Evolutionary conservation across 2,888 invertebrate species (phyloP).

Genomic region (Aporophyla lueneburgensis): DNA sequence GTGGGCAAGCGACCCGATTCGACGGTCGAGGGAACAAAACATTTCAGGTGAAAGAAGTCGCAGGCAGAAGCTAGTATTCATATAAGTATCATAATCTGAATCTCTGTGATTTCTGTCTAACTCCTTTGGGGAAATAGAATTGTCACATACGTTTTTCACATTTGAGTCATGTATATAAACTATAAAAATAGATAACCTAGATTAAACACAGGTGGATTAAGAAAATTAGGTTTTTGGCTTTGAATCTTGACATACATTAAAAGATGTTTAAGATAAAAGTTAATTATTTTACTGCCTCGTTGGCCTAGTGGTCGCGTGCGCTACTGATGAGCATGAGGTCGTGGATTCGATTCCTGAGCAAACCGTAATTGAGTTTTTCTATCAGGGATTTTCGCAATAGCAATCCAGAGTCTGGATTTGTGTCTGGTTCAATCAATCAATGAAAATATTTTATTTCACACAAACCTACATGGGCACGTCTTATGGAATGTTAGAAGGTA

Average conservation of each 20-base stretch:
- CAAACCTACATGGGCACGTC: too few relatives aligned
- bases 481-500: too few relatives aligned
- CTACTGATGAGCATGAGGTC: background rate
- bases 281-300: background rate
- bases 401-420: background rate
- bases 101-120: background rate
- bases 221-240: background rate
- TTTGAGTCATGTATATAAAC: background rate
- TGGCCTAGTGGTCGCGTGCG: background rate
- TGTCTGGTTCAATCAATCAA: too few relatives aligned
- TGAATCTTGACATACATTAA: constrained; percentile 7
- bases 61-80: background rate
- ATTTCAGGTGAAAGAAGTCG: too few relatives aligned
- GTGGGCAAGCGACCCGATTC: too few relatives aligned
- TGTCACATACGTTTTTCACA: too few relatives aligned
- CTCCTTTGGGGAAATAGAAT: too few relatives aligned
- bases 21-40: too few relatives aligned
- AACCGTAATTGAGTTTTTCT: background rate
- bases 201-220: constrained; percentile 2
- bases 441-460: too few relatives aligned
- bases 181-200: background rate
- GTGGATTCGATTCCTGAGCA: background rate
- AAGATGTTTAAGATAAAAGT: background rate
- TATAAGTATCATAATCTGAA: background rate
- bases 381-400: background rate